Evolutionary conservation across 1,140 invertebrate species (phyloP).

Genomic region (Hormaphis cornu): DNA sequence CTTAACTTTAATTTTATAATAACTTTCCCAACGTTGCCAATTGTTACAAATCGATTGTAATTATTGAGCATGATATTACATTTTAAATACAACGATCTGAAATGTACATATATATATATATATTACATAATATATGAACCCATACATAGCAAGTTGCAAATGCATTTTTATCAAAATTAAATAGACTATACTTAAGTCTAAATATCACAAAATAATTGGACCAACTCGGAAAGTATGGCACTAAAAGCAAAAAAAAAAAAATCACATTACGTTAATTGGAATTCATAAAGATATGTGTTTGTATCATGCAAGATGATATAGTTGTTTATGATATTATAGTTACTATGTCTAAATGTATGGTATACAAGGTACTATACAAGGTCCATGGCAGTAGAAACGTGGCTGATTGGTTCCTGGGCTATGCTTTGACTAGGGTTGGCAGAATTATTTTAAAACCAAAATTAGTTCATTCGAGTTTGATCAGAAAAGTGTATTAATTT

Average conservation of each 20-base stretch:
- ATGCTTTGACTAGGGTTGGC: neutral
- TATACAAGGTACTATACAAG: neutral
- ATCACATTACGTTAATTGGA: neutral
- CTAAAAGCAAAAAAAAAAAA: neutral
- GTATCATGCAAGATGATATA: constrained; percentile 1
- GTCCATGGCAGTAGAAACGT: constrained; percentile 23
- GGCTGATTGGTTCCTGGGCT: constrained; percentile 14
- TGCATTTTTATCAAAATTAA: neutral
- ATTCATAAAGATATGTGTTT: constrained; percentile 17
- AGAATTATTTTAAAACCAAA: neutral
- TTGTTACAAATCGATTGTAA: neutral
- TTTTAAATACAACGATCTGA: neutral
- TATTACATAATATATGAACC: neutral
- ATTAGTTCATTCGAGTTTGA: no score
- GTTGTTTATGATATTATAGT: no score
- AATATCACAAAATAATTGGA: constrained; percentile 23
- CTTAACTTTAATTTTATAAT: neutral
- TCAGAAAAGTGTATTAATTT: no score
- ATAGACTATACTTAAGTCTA: constrained; percentile 12
- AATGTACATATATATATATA: neutral
- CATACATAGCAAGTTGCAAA: neutral
- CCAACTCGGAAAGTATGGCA: constrained; percentile 27
- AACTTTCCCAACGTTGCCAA: no score
- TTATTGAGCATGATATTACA: neutral
- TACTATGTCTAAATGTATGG: neutral